Evolutionary conservation across 1,140 invertebrate genomes (phyloP).

Genomic region (Sarcophaga bullata): DNA sequence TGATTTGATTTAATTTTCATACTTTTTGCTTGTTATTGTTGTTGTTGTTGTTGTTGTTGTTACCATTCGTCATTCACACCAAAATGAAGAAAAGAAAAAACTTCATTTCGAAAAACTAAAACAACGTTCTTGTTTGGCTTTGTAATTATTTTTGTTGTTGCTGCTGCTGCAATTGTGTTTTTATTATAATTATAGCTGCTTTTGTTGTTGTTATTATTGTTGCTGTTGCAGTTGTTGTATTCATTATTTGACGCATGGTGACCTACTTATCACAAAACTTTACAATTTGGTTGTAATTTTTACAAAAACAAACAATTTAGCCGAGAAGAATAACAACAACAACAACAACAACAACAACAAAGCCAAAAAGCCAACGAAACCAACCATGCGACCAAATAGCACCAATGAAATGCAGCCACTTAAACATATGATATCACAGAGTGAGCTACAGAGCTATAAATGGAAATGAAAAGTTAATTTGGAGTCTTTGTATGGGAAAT

Average conservation of each 20-base stretch:
- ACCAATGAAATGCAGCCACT: no score
- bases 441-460: no score
- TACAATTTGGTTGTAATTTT: conserved; percentile 17
- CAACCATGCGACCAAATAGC: no score
- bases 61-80: conserved; percentile 13
- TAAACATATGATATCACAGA: no score
- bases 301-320: conserved; percentile 1
- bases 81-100: background rate
- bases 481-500: no score
- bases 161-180: background rate
- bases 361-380: no score
- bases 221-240: conserved; percentile 14
- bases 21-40: background rate
- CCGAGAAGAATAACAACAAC: background rate
- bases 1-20: background rate
- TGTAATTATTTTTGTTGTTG: conserved; percentile 18
- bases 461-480: no score
- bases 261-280: conserved; percentile 12
- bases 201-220: conserved; percentile 8
- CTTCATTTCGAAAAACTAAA: background rate
- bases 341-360: no score
- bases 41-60: background rate
- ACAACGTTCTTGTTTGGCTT: conserved; percentile 11
- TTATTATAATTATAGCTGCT: conserved; percentile 1
- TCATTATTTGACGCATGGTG: background rate